phyloP scores from a whole-genome alignment of 2,888 invertebrate genomes.

The Aphodius sticticus region DNA sequence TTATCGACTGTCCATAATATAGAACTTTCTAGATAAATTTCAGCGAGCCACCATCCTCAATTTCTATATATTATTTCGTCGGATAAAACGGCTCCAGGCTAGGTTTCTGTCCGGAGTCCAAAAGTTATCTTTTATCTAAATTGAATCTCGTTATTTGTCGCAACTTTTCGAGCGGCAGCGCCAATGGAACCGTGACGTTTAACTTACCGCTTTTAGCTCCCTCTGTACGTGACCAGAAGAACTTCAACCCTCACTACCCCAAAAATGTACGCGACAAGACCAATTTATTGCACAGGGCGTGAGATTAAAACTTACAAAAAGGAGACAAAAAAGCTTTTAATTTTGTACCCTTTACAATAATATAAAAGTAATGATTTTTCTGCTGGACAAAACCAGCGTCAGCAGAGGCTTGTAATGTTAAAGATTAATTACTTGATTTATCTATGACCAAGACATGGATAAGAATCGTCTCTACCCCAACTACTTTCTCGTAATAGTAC shows the following conservation, averaged over 20 bases:
- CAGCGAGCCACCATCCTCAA: not conserved
- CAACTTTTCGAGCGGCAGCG: slow-evolving; percentile 14
- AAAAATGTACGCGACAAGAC: not conserved
- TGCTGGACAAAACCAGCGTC: too few species aligned
- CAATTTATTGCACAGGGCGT: not conserved
- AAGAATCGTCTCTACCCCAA: too few species aligned
- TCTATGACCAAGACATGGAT: too few species aligned
- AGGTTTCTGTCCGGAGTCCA: not conserved
- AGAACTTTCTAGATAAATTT: not conserved
- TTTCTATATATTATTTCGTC: slow-evolving; percentile 9
- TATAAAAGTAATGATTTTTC: too few species aligned
- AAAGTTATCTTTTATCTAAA: slow-evolving; percentile 26
- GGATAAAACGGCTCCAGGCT: not conserved
- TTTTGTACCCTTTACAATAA: too few species aligned
- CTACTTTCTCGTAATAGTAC: too few species aligned
- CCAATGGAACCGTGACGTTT: not conserved
- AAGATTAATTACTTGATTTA: too few species aligned
- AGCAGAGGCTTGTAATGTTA: too few species aligned
- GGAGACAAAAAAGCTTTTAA: too few species aligned
- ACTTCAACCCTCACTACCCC: not conserved
- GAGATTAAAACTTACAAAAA: not conserved
- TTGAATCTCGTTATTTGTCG: slow-evolving; percentile 22
- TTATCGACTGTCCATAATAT: not conserved
- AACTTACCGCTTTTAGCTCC: not conserved
- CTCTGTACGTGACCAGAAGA: slow-evolving; percentile 4